A percentile compares a stretch with the other conserved stretches of the same genome.
These are phyloP conservation scores for Urophycis tenuis DNA, from an alignment of 2,797 vertebrate species.

Conservation along the genomic window DNA sequence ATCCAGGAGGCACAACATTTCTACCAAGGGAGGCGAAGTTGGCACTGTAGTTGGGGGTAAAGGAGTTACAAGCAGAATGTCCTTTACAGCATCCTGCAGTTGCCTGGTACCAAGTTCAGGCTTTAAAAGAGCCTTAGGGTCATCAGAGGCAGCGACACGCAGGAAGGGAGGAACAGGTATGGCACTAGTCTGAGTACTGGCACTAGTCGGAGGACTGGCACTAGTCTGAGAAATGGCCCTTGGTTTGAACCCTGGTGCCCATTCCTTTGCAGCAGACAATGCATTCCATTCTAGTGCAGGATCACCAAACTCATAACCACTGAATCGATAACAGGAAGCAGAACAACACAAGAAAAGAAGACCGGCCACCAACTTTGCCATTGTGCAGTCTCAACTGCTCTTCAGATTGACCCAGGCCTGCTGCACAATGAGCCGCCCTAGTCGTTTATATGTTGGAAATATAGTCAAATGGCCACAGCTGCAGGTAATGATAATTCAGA, in stretches of 20 bases:
- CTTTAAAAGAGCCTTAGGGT: constrained; percentile 36
- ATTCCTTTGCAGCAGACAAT: background rate
- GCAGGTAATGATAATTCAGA: constrained; percentile 33
- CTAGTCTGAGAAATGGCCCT: background rate
- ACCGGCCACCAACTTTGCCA: constrained; percentile 27
- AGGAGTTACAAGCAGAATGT: constrained; percentile 36
- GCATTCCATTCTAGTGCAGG: constrained; percentile 30
- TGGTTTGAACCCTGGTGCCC: background rate
- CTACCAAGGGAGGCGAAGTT: background rate
- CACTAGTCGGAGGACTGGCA: too few relatives aligned
- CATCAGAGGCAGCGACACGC: constrained; percentile 12
- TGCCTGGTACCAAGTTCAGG: constrained; percentile 39
- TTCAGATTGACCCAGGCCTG: background rate
- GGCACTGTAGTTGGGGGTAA: rapidly evolving
- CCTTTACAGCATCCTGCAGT: constrained; percentile 28
- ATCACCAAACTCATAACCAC: background rate
- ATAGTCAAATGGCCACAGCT: constrained; percentile 32
- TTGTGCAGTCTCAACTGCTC: constrained; percentile 22
- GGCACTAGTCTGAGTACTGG: too few relatives aligned
- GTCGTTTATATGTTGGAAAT: constrained; percentile 31
- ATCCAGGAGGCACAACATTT: constrained; percentile 57
- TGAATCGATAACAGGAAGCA: constrained; percentile 6
- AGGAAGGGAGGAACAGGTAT: background rate
- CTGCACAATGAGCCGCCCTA: background rate
- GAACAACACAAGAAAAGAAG: constrained; percentile 33